These are phyloP conservation scores for Deilephila porcellus DNA, from an alignment of 2,888 invertebrate species.

Conservation along the genomic window DNA sequence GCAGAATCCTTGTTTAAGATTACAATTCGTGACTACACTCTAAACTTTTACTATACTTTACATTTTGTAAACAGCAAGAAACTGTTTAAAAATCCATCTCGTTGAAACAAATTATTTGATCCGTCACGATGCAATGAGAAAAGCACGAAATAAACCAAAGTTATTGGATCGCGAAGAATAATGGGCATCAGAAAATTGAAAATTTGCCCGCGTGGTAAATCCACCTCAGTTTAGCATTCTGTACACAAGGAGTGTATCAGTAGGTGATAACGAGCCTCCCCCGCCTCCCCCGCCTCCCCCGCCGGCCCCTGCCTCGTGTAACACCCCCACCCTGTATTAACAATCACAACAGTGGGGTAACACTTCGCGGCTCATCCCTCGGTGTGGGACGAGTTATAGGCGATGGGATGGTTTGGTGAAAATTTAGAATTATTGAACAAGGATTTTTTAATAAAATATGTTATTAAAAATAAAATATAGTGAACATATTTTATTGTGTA, in stretches of 20 bases:
- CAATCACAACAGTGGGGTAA: conserved; percentile 27
- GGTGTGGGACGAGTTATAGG: neutral
- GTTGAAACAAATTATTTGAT: neutral
- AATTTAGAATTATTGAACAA: no score
- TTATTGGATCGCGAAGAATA: conserved; percentile 14
- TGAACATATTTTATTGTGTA: no score
- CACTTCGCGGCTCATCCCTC: conserved; percentile 26
- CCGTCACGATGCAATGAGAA: conserved; percentile 22
- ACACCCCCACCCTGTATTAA: conserved; percentile 15
- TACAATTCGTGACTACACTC: no score
- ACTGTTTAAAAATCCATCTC: neutral
- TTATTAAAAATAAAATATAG: no score
- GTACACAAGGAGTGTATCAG: conserved; percentile 26
- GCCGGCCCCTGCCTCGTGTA: neutral
- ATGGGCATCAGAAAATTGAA: conserved; percentile 27
- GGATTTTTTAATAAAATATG: no score
- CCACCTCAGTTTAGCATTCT: conserved; percentile 24
- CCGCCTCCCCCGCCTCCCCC: neutral
- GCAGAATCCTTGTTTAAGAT: no score
- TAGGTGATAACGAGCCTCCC: conserved; percentile 24
- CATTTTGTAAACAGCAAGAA: neutral
- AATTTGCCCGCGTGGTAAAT: conserved; percentile 24
- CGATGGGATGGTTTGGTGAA: neutral
- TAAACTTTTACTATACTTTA: neutral
- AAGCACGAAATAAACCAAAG: conserved; percentile 11